Percentiles rank a stretch among this genome's conserved stretches.
phyloP scores from a whole-genome alignment of 64 coral and sea anemone genomes.

The Stichodactyla helianthus region DNA sequence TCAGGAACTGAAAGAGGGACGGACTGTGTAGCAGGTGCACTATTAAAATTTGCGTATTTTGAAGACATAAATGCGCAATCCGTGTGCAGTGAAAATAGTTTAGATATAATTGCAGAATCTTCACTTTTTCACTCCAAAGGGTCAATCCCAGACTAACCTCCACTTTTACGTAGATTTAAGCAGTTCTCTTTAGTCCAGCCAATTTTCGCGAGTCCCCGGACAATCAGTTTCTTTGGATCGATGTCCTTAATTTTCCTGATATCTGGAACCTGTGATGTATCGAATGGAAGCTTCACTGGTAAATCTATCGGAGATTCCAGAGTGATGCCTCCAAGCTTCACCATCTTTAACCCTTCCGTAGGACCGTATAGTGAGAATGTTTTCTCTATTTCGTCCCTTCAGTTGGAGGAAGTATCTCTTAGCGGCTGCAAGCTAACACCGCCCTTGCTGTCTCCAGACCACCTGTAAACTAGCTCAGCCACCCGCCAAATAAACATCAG shows the following conservation, averaged over 20 bases:
- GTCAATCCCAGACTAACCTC: neutral
- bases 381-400: neutral
- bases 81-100: neutral
- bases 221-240: constrained; percentile 4
- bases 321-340: neutral
- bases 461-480: constrained; percentile 12
- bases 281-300: constrained; percentile 2
- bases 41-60: neutral
- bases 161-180: neutral
- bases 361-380: neutral
- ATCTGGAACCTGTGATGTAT: neutral
- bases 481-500: constrained; percentile 24
- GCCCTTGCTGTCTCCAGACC: neutral
- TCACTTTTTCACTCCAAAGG: neutral
- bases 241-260: neutral
- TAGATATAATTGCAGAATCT: neutral
- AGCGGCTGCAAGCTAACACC: constrained; percentile 23
- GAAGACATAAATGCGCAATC: neutral
- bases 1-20: too few species aligned
- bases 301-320: constrained; percentile 1
- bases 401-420: neutral
- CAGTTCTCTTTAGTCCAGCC: constrained; percentile 7
- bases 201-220: neutral
- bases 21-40: neutral
- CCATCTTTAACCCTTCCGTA: neutral